phyloP scores from a whole-genome alignment of 2,113 vertebrate genomes.

The Cinclus cinclus region DNA sequence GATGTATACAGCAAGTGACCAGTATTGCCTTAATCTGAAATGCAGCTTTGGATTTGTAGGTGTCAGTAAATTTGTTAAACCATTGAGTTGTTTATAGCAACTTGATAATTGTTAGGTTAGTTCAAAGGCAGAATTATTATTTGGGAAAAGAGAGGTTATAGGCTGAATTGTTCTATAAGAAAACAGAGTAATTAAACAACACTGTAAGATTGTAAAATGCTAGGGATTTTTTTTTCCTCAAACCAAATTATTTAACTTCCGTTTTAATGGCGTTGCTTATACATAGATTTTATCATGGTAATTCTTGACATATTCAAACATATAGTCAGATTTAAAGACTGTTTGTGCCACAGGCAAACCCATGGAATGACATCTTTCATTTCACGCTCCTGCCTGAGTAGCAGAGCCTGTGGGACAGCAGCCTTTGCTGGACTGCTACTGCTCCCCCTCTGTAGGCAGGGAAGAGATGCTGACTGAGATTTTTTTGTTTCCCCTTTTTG shows the following conservation, averaged over 20 bases:
- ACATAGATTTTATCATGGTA: background rate
- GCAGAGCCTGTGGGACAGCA: background rate
- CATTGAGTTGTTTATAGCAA: background rate
- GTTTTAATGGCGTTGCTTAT: background rate
- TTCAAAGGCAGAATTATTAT: background rate
- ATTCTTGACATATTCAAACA: background rate
- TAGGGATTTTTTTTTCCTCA: background rate
- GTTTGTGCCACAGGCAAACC: background rate
- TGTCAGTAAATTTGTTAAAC: background rate
- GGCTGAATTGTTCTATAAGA: background rate
- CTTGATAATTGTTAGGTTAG: background rate
- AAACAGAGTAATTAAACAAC: background rate
- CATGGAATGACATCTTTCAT: background rate
- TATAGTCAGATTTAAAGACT: background rate
- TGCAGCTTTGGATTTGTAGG: background rate
- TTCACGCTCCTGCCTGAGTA: background rate
- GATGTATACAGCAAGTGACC: background rate
- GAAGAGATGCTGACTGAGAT: background rate
- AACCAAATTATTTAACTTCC: background rate
- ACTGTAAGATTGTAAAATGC: background rate
- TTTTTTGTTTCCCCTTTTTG: background rate
- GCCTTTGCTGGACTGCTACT: background rate
- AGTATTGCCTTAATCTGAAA: background rate
- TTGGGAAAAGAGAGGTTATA: background rate
- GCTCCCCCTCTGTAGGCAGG: background rate